Conservation (phyloP, 2,888 invertebrate genomes). For the Ypsolopha scabrella region DNA sequence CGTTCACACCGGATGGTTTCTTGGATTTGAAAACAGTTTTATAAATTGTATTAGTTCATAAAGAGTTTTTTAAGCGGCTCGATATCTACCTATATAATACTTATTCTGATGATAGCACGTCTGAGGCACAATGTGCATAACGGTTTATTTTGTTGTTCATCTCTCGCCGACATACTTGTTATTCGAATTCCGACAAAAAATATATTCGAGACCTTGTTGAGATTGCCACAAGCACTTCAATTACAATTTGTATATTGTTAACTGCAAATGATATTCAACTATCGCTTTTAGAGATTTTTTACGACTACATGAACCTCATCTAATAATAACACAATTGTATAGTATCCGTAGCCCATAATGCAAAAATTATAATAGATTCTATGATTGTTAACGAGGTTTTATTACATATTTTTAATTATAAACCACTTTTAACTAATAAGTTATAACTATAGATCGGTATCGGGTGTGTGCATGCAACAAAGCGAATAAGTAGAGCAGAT, state of each 20-base stretch:
- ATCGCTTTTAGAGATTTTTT: constrained; percentile 27
- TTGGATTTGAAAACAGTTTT: constrained; percentile 6
- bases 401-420: neutral
- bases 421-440: too few relatives aligned
- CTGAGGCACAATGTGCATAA: constrained; percentile 46
- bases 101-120: constrained; percentile 36
- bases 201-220: constrained; percentile 41
- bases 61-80: constrained; percentile 21
- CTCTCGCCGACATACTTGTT: neutral
- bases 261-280: constrained; percentile 26
- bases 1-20: neutral
- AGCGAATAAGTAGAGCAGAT: constrained; percentile 1
- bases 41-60: constrained; percentile 10
- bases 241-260: constrained; percentile 43
- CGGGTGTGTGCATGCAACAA: neutral
- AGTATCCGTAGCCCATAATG: neutral
- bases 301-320: constrained; percentile 7
- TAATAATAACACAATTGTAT: neutral
- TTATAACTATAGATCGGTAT: neutral
- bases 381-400: neutral
- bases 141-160: constrained; percentile 25
- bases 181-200: constrained; percentile 33
- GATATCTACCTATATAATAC: constrained; percentile 23
- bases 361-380: neutral
- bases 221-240: constrained; percentile 26